A percentile compares a stretch with the other conserved stretches of the same genome.
phyloP scores from a whole-genome alignment of 1,140 invertebrate genomes.

The Varroa destructor region DNA sequence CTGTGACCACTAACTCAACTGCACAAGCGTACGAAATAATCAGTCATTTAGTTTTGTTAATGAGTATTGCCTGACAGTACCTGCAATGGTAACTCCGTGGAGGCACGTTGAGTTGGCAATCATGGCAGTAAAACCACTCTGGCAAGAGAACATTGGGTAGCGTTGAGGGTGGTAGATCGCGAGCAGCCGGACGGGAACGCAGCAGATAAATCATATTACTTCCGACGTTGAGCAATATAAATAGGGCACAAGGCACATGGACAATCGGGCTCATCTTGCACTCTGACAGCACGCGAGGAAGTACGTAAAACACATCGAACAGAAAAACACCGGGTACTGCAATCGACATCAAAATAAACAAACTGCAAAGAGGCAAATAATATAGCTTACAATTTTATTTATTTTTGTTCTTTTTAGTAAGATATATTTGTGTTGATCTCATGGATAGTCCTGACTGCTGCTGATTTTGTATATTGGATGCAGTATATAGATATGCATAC shows the following conservation, averaged over 20 bases:
- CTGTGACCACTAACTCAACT: too few species aligned
- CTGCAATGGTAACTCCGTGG: conserved; percentile 35
- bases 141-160: conserved; percentile 26
- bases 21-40: too few species aligned
- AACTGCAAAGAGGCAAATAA: too few species aligned
- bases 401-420: too few species aligned
- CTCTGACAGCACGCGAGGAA: background rate
- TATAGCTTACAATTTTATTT: too few species aligned
- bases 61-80: background rate
- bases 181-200: conserved; percentile 6
- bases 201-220: background rate
- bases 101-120: conserved; percentile 34
- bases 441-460: too few species aligned
- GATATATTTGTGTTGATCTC: too few species aligned
- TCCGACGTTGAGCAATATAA: conserved; percentile 3
- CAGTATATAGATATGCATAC: too few species aligned
- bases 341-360: too few species aligned
- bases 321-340: background rate
- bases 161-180: background rate
- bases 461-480: too few species aligned
- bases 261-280: background rate
- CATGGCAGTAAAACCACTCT: conserved; percentile 35
- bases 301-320: background rate
- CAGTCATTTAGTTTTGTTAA: background rate
- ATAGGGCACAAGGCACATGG: background rate